These are phyloP conservation scores for Vespertilio murinus DNA, from an alignment of 2,797 vertebrate genomes.

Conservation along the genomic window DNA sequence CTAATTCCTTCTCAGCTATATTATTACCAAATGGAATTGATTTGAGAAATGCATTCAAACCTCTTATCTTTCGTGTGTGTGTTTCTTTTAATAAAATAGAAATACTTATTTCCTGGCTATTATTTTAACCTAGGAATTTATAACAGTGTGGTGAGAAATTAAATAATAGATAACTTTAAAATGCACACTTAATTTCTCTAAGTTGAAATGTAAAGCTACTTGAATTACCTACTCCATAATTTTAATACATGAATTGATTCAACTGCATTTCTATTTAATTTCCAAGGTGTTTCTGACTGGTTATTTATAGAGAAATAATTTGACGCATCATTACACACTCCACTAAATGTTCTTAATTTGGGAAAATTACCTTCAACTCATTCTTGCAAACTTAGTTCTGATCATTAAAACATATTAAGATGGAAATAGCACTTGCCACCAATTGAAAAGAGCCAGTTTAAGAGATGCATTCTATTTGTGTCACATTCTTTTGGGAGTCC, in stretches of 20 bases:
- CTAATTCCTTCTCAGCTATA: slow-evolving; percentile 31
- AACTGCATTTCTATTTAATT: background rate
- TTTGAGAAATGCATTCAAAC: slow-evolving; percentile 11
- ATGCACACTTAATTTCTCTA: background rate
- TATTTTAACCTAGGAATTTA: slow-evolving; percentile 17
- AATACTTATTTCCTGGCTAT: background rate
- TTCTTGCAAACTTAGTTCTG: background rate
- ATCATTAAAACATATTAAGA: background rate
- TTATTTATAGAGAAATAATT: slow-evolving; percentile 22
- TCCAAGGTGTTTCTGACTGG: background rate
- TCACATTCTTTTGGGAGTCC: background rate
- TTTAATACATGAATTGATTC: background rate
- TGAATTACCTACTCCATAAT: background rate
- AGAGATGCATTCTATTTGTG: background rate
- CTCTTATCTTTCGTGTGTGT: background rate
- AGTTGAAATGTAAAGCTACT: background rate
- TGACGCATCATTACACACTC: background rate
- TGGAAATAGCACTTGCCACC: background rate
- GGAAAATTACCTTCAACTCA: background rate
- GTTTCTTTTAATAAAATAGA: slow-evolving; percentile 40
- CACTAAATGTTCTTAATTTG: background rate
- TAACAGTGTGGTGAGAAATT: background rate
- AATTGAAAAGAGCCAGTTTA: background rate
- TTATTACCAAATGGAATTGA: background rate
- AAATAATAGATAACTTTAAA: background rate